Conservation (phyloP, 2,888 invertebrate species). For the Euspilapteryx auroguttella region DNA sequence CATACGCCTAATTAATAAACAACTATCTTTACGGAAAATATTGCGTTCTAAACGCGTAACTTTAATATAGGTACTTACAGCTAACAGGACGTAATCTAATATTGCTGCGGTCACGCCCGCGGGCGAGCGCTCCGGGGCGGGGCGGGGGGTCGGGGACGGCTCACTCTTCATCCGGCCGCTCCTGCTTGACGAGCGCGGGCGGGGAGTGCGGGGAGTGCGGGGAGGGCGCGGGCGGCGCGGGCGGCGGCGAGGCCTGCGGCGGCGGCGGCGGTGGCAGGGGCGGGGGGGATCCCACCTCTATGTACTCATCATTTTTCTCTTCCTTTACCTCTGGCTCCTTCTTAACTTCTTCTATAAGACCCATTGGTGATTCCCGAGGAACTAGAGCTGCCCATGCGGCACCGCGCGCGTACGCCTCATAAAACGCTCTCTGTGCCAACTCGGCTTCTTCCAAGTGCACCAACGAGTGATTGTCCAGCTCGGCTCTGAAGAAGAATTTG, state of each 20-base stretch:
- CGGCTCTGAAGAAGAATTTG: conserved; percentile 89
- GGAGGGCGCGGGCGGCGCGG: conserved; percentile 20
- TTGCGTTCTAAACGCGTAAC: conserved; percentile 53
- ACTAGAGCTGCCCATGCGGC: conserved; percentile 41
- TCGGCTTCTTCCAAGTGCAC: conserved; percentile 60
- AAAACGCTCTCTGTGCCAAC: conserved; percentile 47
- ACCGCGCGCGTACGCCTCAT: conserved; percentile 46
- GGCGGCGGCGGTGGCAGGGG: conserved; percentile 15
- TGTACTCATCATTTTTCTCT: conserved; percentile 46
- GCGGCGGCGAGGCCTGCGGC: conserved; percentile 14
- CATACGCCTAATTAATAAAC: too few species aligned
- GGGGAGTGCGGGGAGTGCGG: conserved; percentile 12
- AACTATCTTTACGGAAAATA: too few species aligned
- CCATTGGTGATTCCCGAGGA: conserved; percentile 13
- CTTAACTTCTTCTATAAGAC: conserved; percentile 7
- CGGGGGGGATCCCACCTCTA: conserved; percentile 40
- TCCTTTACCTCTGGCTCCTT: conserved; percentile 25
- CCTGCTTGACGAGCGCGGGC: conserved; percentile 33
- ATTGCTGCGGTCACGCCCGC: conserved; percentile 43
- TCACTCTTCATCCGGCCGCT: conserved; percentile 42
- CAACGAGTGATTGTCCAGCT: conserved; percentile 83
- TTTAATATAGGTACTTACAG: too few species aligned
- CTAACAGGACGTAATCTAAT: conserved; percentile 54
- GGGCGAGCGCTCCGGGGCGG: conserved; percentile 28
- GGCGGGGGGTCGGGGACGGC: conserved; percentile 5